Evolutionary conservation across 2,888 invertebrate species (phyloP).

Genomic region (Sisyra nigra): DNA sequence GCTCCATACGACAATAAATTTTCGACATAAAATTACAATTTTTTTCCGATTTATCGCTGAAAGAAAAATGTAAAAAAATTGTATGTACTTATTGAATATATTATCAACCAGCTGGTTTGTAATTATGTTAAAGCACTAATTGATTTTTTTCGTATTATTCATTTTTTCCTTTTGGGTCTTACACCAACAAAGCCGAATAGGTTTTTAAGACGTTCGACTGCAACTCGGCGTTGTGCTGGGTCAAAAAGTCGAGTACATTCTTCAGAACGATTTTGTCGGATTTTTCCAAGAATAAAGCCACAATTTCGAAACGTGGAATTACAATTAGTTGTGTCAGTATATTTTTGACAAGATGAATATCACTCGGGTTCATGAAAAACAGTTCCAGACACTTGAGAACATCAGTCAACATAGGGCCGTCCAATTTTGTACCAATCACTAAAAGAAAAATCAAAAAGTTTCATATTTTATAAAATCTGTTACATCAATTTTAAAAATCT

Average conservation of each 20-base stretch:
- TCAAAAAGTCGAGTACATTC: constrained; percentile 18
- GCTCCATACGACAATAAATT: too few relatives aligned
- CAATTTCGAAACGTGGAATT: constrained; percentile 23
- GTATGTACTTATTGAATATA: too few relatives aligned
- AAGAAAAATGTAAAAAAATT: too few relatives aligned
- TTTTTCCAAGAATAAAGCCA: constrained; percentile 23
- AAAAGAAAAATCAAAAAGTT: constrained; percentile 9
- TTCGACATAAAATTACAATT: too few relatives aligned
- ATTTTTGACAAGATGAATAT: constrained; percentile 18
- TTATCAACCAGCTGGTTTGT: too few relatives aligned
- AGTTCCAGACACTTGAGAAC: constrained; percentile 23
- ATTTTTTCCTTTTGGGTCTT: neutral
- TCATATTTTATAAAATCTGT: neutral
- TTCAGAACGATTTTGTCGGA: constrained; percentile 20
- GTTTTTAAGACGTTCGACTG: too few relatives aligned
- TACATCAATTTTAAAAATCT: neutral
- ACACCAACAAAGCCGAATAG: constrained; percentile 8
- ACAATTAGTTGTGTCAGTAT: constrained; percentile 20
- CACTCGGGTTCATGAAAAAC: constrained; percentile 22
- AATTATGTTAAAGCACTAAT: too few relatives aligned
- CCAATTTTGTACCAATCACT: constrained; percentile 28
- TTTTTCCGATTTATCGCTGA: too few relatives aligned
- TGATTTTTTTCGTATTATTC: neutral
- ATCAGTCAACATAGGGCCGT: constrained; percentile 23
- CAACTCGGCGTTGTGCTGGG: constrained; percentile 15